Evolutionary conservation across 2,888 invertebrate species (phyloP), one percentile per base, ranked within the genome.

Genomic region (Subacronicta megacephala): DNA sequence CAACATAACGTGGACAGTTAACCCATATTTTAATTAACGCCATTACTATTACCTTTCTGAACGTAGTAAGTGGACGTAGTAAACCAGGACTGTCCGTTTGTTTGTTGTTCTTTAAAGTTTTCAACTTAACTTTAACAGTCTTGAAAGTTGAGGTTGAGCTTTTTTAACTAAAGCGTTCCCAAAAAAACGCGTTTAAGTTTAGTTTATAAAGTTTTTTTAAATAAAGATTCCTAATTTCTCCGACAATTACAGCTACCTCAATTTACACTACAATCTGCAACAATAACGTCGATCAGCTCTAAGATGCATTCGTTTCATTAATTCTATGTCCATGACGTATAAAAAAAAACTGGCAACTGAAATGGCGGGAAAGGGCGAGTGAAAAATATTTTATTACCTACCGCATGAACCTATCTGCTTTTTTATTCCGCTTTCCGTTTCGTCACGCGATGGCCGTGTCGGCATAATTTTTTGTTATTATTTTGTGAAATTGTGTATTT

Each of bases 11-110:
- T 74, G 70, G 80, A 80, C 72, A 80, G 78, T 81, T 86, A 84
- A 85, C 85, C 85, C 75, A 86, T 76, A 86, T 85, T 84, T 80
- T 84, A 85, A 84, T 83, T 80, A 79, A 60, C 55, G 62, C 63
- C 69, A 72, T 74, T 78, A 75, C 66, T 73, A 74, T 67, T 71
- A 57, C 49, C 33, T 59, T 60, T 43, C 15, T 36, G 42, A 54
- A 55, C 44, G 50, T 52, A 56, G 40, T 41, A 20, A 13, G n/a
- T n/a, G 23, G 23, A 18, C 18, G 35, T 29, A 53, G 13, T 40
- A 56, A 56, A 37, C 47, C 23, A 29, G 16, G 26, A 20, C 7
- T 33, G 43, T 43, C 12, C 12, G 42, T 7, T 20, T 10, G 58
- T 58, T 62, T 51, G 50, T 58, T 47, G 35, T 41, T 57, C n/a